Evolutionary conservation across 2,888 invertebrate species (phyloP).

Genomic region (Neocrepidodera transversa): DNA sequence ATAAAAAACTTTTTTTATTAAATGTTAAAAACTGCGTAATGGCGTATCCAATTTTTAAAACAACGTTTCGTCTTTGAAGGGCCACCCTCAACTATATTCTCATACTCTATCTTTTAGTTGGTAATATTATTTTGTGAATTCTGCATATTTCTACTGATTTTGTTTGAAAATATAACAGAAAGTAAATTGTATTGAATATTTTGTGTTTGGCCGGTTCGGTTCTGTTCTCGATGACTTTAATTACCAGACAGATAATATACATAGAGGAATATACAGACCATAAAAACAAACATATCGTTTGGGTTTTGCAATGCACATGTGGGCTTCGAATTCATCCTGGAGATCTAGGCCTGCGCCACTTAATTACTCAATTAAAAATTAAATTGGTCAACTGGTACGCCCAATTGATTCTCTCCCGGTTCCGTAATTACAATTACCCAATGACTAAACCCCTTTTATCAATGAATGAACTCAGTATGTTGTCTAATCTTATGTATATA

Average conservation of each 20-base stretch:
- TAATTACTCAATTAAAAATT: slow-evolving; percentile 37
- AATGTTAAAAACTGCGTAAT: no score
- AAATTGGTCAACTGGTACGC: slow-evolving; percentile 35
- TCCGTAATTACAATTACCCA: slow-evolving; percentile 37
- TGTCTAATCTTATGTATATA: slow-evolving; percentile 23
- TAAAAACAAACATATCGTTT: slow-evolving; percentile 22
- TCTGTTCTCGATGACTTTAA: slow-evolving; percentile 8
- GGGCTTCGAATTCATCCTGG: slow-evolving; percentile 32
- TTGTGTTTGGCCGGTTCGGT: slow-evolving; percentile 5
- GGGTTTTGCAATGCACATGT: slow-evolving; percentile 37
- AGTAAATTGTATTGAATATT: no score
- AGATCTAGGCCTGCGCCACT: slow-evolving; percentile 28
- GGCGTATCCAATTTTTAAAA: no score
- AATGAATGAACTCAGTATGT: slow-evolving; percentile 34
- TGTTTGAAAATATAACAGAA: no score
- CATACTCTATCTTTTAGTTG: no score
- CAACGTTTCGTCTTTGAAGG: no score
- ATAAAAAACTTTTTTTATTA: no score
- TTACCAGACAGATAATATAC: slow-evolving; percentile 16
- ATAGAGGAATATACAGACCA: slow-evolving; percentile 25
- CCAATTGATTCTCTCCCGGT: slow-evolving; percentile 43
- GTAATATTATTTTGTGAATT: no score
- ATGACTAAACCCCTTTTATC: slow-evolving; percentile 42
- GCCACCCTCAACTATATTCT: no score
- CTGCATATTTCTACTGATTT: no score